Evolutionary conservation across 2,888 invertebrate species (phyloP), one percentile per base, ranked within the genome.

Genomic region (Iselma pallidipennis): DNA sequence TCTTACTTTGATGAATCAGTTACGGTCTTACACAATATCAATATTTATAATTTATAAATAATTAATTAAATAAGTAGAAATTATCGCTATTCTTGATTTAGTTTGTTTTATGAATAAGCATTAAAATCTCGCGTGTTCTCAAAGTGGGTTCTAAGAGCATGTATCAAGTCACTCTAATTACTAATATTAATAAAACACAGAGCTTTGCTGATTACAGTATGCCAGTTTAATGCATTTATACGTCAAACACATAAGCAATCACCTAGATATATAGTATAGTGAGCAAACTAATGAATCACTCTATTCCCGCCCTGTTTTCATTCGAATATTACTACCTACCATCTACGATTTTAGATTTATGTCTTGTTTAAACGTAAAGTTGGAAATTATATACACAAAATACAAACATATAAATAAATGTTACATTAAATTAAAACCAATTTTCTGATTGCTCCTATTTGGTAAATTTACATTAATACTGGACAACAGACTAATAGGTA

Each of bases 261-360:
- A 70, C 71, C 71, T 66, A 70, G 68, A 70, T 69, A 69, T 69
- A 71, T 64, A 61, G 65, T 66, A 65, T 65, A 69, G 67, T 71
- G 68, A 67, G 68, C 66, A 70, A 71, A 71, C 72, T 71, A 73
- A 74, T 74, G 74, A 73, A 73, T 74, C 72, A 74, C 69, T 68
- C 63, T 53, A 66, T 57, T 26, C 63, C 71, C 71, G 68, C 70
- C 73, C 68, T 66, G 68, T 61, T 71, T 73, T 71, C 73, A 70
- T 72, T 73, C 66, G 68, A 71, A 72, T 67, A 73, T 68, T 71
- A 66, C 69, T 58, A 66, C 68, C 66, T 66, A 66, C 66, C 61
- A 70, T 69, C 66, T 72, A 63, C 66, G 66, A 71, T 69, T 67
- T 68, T 57, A 67, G 70, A 73, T 73, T 71, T 73, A 73, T 70